phyloP scores from a whole-genome alignment of 2,113 vertebrate genomes.

The Turdus rufiventris region DNA sequence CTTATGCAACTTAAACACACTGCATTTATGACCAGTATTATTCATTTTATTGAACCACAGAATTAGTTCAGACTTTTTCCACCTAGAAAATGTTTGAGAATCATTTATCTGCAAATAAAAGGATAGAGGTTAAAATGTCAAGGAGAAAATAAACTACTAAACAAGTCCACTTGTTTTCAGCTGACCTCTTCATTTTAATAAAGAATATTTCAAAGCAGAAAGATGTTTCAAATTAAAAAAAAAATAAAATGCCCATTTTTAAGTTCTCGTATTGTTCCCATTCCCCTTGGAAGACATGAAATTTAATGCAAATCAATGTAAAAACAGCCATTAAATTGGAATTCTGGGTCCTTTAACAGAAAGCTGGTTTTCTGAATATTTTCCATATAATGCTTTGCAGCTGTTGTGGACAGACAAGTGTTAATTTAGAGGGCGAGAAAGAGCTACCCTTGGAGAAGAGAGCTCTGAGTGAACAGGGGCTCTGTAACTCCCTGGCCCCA shows the following conservation, averaged over 20 bases:
- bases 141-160: neutral
- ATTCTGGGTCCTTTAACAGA: neutral
- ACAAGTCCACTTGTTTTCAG: neutral
- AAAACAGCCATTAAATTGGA: neutral
- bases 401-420: neutral
- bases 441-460: neutral
- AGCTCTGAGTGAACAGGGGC: neutral
- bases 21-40: neutral
- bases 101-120: neutral
- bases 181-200: neutral
- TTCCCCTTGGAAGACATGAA: neutral
- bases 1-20: fast-evolving
- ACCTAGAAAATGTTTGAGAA: neutral
- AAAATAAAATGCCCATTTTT: neutral
- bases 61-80: neutral
- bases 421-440: neutral
- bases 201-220: neutral
- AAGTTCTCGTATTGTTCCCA: neutral
- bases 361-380: neutral
- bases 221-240: neutral
- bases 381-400: neutral
- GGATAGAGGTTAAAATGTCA: neutral
- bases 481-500: fast-evolving
- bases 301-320: neutral
- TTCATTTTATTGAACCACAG: neutral